Conservation (phyloP, 2,113 vertebrate species). For the Crotalus tigris region DNA sequence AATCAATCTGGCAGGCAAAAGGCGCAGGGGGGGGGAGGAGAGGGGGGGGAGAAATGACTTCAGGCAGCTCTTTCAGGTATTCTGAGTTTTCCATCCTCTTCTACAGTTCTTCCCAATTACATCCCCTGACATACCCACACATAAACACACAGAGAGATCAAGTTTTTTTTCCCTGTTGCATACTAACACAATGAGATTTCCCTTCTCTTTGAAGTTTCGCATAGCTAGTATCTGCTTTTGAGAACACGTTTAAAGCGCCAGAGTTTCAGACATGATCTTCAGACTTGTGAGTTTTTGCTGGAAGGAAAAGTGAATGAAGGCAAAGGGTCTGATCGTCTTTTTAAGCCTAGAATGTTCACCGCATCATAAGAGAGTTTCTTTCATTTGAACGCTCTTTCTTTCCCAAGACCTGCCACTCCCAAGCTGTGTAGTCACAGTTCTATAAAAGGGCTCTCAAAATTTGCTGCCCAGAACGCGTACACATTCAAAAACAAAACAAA, state of each 20-base stretch:
- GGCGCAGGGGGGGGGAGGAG: background rate
- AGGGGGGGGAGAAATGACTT: background rate
- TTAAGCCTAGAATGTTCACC: background rate
- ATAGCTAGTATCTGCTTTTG: background rate
- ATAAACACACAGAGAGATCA: background rate
- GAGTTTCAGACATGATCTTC: background rate
- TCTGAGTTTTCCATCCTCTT: background rate
- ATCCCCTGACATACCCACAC: background rate
- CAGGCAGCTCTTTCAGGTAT: background rate
- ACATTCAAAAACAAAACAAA: background rate
- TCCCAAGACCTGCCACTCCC: background rate
- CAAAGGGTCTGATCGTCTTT: background rate
- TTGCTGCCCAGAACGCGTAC: background rate
- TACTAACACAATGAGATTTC: background rate
- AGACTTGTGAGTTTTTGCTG: background rate
- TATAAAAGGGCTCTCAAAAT: background rate
- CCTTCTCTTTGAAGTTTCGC: background rate
- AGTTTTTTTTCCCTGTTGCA: background rate
- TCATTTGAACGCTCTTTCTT: background rate
- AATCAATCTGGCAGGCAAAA: background rate
- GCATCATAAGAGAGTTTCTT: background rate
- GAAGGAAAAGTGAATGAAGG: background rate
- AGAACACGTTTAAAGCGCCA: background rate
- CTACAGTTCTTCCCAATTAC: background rate
- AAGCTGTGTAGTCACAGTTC: rapidly evolving